Conservation (phyloP, 2,113 vertebrate genomes). For the Grus americana region DNA sequence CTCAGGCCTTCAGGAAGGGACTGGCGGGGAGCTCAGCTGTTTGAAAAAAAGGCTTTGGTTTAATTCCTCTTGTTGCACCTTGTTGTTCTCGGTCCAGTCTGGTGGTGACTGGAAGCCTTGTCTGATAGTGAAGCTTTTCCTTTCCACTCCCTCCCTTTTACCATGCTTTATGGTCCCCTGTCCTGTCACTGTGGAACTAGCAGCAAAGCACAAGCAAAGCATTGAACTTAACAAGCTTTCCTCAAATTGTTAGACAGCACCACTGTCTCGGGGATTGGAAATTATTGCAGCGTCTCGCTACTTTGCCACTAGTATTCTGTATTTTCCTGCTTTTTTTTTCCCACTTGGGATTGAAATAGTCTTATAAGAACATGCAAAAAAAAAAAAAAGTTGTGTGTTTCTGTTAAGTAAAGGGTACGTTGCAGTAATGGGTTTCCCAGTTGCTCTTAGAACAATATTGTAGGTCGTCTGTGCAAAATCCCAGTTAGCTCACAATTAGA, state of each 20-base stretch:
- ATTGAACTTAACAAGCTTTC: slow-evolving; percentile 51
- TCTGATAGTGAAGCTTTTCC: slow-evolving; percentile 84
- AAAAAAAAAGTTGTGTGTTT: background rate
- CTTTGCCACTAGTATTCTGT: background rate
- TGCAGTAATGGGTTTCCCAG: background rate
- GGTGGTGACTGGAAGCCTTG: slow-evolving; percentile 86
- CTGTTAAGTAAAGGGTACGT: background rate
- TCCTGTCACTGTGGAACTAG: slow-evolving; percentile 63
- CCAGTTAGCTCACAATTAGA: background rate
- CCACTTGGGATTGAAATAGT: background rate
- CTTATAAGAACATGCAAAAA: background rate
- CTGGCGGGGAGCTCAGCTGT: slow-evolving; percentile 52
- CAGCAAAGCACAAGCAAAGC: slow-evolving; percentile 61
- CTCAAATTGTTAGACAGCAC: slow-evolving; percentile 22
- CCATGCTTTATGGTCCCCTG: slow-evolving; percentile 70
- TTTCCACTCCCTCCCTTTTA: slow-evolving; percentile 69
- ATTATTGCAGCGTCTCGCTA: background rate
- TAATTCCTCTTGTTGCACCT: slow-evolving; percentile 90
- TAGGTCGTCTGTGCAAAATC: background rate
- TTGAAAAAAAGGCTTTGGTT: slow-evolving; percentile 67
- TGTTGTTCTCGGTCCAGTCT: slow-evolving; percentile 93
- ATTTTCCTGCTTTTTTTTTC: background rate
- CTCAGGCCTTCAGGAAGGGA: slow-evolving; percentile 43
- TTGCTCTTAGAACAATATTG: background rate
- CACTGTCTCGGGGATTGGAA: background rate